These are phyloP conservation scores for Telmatochromis sp. DNA, from an alignment of 2,113 vertebrate species.

Conservation along the genomic window DNA sequence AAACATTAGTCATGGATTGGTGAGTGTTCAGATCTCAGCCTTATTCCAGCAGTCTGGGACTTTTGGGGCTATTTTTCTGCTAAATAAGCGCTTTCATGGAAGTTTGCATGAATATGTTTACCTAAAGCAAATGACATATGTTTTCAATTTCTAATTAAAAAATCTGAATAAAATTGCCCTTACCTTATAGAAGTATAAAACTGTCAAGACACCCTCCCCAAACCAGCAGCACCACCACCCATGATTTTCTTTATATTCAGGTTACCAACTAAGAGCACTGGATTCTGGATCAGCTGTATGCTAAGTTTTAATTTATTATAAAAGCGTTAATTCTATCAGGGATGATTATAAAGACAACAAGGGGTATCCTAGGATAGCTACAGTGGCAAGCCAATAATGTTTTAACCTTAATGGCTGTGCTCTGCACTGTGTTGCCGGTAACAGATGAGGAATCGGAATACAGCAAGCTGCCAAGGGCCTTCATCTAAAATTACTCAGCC, in stretches of 20 bases:
- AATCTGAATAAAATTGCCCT: not conserved
- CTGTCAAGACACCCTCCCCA: no score
- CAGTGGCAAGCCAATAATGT: not conserved
- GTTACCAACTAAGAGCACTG: not conserved
- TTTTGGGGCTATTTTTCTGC: not conserved
- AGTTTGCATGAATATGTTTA: not conserved
- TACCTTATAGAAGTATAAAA: not conserved
- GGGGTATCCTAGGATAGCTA: not conserved
- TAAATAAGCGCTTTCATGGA: not conserved
- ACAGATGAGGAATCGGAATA: not conserved
- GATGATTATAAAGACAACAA: not conserved
- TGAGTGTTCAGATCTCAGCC: not conserved
- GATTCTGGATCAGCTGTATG: not conserved
- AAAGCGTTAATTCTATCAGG: not conserved
- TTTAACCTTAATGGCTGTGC: not conserved
- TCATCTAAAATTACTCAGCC: not conserved
- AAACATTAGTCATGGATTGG: not conserved
- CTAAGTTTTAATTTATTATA: not conserved
- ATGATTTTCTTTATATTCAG: not conserved
- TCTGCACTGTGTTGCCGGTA: not conserved
- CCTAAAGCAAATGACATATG: not conserved
- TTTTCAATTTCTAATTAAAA: not conserved
- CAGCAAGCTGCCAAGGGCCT: not conserved
- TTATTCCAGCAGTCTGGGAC: not conserved
- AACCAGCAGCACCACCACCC: not conserved